Evolutionary conservation across 2,113 vertebrate genomes (phyloP).

Genomic region (Hypanus sabinus): DNA sequence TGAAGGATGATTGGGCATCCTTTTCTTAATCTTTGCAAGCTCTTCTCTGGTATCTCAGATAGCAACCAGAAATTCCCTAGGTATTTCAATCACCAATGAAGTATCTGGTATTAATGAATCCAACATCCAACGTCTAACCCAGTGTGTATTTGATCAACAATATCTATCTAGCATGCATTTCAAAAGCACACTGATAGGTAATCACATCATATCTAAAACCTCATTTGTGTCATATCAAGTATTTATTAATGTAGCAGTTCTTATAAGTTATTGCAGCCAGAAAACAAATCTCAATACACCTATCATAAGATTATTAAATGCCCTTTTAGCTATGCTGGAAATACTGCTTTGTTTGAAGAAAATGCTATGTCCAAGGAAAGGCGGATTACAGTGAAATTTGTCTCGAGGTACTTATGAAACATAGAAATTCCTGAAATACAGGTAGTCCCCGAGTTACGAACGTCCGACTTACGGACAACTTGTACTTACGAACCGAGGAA

Average conservation of each 20-base stretch:
- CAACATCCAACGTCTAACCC: not conserved
- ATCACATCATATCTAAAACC: slow-evolving; percentile 22
- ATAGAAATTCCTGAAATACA: not conserved
- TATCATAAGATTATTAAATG: not conserved
- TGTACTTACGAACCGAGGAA: too few species aligned
- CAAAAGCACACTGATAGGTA: slow-evolving; percentile 15
- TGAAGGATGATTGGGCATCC: not conserved
- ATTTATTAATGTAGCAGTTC: slow-evolving; percentile 29
- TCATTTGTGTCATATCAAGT: slow-evolving; percentile 33
- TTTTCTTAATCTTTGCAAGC: slow-evolving; percentile 13
- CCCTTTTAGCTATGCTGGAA: not conserved
- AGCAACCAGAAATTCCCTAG: not conserved
- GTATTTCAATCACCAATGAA: not conserved
- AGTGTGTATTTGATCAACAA: slow-evolving; percentile 7
- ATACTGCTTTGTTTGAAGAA: not conserved
- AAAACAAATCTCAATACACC: slow-evolving; percentile 7
- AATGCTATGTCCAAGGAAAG: too few species aligned
- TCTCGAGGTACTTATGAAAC: not conserved
- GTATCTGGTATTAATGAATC: not conserved
- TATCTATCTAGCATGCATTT: slow-evolving; percentile 14
- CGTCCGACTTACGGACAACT: too few species aligned
- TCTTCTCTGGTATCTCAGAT: not conserved
- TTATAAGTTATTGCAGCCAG: not conserved
- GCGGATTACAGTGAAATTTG: not conserved
- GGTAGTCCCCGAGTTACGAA: too few species aligned